A percentile compares a stretch with the other conserved stretches of the same genome.
Evolutionary conservation across 92 coral and sea anemone species (phyloP).

Genomic region (Ricordea florida): DNA sequence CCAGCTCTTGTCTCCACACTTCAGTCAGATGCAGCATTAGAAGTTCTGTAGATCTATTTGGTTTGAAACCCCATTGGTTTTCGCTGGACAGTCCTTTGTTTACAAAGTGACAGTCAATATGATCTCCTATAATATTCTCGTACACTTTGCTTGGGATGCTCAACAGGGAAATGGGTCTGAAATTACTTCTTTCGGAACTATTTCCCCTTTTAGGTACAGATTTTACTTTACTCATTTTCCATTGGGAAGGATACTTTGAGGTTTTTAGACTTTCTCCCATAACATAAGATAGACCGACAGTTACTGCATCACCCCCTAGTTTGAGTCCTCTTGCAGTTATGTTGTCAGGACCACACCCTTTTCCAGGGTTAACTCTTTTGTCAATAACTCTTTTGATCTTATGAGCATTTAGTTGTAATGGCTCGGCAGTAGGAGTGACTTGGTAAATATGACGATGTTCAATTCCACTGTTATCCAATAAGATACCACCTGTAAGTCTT

Average conservation of each 20-base stretch:
- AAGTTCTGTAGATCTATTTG: background rate
- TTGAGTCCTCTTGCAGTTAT: background rate
- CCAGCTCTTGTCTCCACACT: background rate
- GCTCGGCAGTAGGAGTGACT: too few species aligned
- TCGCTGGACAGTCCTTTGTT: background rate
- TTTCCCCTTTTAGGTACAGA: background rate
- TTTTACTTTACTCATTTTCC: background rate
- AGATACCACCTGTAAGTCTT: too few species aligned
- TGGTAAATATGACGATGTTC: too few species aligned
- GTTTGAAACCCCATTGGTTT: background rate
- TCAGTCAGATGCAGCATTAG: background rate
- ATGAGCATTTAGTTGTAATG: too few species aligned
- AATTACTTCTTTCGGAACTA: background rate
- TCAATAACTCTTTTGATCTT: background rate
- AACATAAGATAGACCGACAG: background rate
- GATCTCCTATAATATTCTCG: background rate
- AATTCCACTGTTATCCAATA: too few species aligned
- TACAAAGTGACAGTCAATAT: background rate
- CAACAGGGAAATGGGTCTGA: background rate
- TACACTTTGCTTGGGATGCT: background rate
- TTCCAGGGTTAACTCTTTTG: background rate
- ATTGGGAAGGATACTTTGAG: background rate
- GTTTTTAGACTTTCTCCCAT: background rate
- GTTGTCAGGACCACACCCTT: background rate
- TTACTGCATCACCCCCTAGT: background rate